Evolutionary conservation across 2,888 invertebrate species (phyloP).

Genomic region (Drosophila helvetica): DNA sequence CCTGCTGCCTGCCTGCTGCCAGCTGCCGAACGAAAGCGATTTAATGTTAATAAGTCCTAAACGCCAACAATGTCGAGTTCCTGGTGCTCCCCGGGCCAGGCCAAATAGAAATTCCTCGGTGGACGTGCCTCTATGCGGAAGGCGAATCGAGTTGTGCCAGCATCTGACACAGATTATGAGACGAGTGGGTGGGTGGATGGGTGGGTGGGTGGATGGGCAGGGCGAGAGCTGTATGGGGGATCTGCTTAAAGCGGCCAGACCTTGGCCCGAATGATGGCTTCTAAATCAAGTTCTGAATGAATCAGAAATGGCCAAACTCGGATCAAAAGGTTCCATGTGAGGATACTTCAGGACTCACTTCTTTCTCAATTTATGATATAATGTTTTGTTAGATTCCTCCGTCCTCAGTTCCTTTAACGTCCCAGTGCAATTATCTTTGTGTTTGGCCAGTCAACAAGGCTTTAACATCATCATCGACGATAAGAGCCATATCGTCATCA

Average conservation of each 20-base stretch:
- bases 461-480: constrained; percentile 8
- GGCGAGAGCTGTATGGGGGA: not conserved
- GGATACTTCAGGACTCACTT: not conserved
- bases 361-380: too few relatives aligned
- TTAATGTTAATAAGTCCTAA: constrained; percentile 76
- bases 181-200: constrained; percentile 19
- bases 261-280: too few relatives aligned
- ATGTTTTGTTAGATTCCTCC: too few relatives aligned
- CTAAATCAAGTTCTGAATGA: not conserved
- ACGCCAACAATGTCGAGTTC: constrained; percentile 72
- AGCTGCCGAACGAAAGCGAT: constrained; percentile 56
- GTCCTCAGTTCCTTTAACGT: not conserved
- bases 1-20: not conserved
- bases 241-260: not conserved
- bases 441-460: constrained; percentile 1
- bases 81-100: constrained; percentile 38
- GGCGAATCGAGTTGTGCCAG: constrained; percentile 49
- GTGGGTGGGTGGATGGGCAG: constrained; percentile 7
- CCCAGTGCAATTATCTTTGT: not conserved
- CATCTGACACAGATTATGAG: constrained; percentile 72
- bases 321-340: not conserved
- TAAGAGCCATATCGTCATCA: constrained; percentile 7
- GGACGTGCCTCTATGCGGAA: constrained; percentile 64
- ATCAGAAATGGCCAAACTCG: not conserved
- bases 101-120: constrained; percentile 72